Base-by-base conservation (phyloP, 2,888 invertebrate species). In the Encarsia formosa region DNA sequence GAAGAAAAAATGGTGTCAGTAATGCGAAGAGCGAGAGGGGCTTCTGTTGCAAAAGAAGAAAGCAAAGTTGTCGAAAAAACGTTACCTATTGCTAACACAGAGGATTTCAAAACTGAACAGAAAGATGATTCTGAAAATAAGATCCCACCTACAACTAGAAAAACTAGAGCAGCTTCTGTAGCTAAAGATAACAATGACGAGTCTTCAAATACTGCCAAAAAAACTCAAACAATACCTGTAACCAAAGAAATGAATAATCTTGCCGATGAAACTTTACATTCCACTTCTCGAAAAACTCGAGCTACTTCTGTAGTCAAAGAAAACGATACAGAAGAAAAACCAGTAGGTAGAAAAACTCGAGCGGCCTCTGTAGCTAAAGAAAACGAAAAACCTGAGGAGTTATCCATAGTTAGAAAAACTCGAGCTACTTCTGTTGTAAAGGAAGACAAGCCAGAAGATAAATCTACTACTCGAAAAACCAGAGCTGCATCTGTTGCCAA, bases 251-350 rank as follows among this genome's bases (percentile, higher is more conserved):
- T 40, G 40, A 40, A 40, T n/a, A 15, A 35, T 15, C 35, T 18
- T 40, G 18, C 13, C n/a, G 40, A 40, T 22, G 13, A 8, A 29
- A 13, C 13, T 9, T n/a, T n/a, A n/a, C n/a, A 13, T 29, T 29
- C 29, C 16, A 35, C 2, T 35, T 8, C 22, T 4, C 31, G 35
- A 16, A 38, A 29, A 15, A 38, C 53, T 11, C 44, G 26, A 42
- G 44, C 53, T 2, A 22, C 23, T 11, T 45, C 51, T 4, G 57
- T 64, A 6, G 63, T 64, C 15, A 66, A 68, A 41, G 43, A 39
- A 42, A 13, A 15, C 3, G 8, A 23, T 8, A 15, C 13, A 20
- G 46, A 45, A 19, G 39, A 31, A 18, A 34, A 11, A 19, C 19
- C 26, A 4, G 16, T 9, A 15, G 43, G 19, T 1, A 49, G 52